A percentile compares a stretch with the other conserved stretches of the same genome.
Conservation (phyloP, 2,888 invertebrate species). For the Chaetogeoica ovagalla region DNA sequence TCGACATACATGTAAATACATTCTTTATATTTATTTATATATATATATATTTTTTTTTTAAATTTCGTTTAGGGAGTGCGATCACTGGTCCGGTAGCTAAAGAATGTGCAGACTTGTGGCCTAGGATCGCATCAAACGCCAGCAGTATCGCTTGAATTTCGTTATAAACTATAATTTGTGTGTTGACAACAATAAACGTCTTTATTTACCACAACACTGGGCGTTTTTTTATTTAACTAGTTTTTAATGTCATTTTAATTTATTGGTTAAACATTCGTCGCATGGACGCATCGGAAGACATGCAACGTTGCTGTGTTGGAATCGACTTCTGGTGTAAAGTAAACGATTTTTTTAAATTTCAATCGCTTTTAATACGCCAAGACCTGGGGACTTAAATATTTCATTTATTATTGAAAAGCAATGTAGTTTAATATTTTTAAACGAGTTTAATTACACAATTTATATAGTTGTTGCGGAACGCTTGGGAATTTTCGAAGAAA, state of each 20-base stretch:
- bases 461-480: no score
- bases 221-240: constrained; percentile 30
- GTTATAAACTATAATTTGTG: constrained; percentile 26
- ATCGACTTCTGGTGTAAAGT: no score
- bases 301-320: no score
- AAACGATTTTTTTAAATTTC: neutral
- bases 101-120: constrained; percentile 99
- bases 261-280: no score
- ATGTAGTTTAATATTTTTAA: no score
- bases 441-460: no score
- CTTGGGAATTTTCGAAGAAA: no score
- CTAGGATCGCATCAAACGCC: constrained; percentile 98
- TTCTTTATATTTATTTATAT: constrained; percentile 34
- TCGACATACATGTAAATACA: neutral
- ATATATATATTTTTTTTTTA: neutral
- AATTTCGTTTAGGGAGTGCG: constrained; percentile 70
- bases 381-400: no score
- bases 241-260: constrained; percentile 4
- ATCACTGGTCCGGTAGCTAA: constrained; percentile 99
- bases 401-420: no score
- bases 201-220: constrained; percentile 1
- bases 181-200: constrained; percentile 28
- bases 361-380: neutral
- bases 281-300: no score
- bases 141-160: constrained; percentile 88